Conservation (phyloP, 2,888 invertebrate genomes). For the Phlogophora meticulosa region DNA sequence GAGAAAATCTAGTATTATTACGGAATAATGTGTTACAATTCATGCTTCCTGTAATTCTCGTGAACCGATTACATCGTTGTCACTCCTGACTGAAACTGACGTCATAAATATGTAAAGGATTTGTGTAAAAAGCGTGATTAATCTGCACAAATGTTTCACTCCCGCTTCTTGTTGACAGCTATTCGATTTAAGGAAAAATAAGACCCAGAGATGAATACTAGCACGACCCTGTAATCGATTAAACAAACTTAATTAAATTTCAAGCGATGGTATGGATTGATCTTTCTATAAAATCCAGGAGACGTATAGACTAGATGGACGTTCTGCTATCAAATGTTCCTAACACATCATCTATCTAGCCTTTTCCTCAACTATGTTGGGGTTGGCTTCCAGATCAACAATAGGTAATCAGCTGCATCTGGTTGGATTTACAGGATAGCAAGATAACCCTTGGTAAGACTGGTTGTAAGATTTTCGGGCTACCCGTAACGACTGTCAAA, state of each 20-base stretch:
- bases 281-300: not conserved
- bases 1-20: not conserved
- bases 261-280: not conserved
- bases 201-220: not conserved
- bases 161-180: not conserved
- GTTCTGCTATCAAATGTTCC: not conserved
- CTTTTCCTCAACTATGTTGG: too few relatives aligned
- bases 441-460: too few relatives aligned
- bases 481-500: too few relatives aligned
- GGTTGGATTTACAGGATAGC: too few relatives aligned
- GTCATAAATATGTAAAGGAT: not conserved
- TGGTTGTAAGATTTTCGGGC: too few relatives aligned
- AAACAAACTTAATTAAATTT: not conserved
- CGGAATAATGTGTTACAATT: not conserved
- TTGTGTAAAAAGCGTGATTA: constrained; percentile 15
- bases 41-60: too few relatives aligned
- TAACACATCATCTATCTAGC: too few relatives aligned
- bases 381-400: too few relatives aligned
- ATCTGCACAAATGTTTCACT: constrained; percentile 20
- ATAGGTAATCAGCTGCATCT: too few relatives aligned
- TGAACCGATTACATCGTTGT: constrained; percentile 8
- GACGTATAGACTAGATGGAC: not conserved
- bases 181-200: not conserved
- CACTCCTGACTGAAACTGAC: not conserved
- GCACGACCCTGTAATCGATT: not conserved